Conservation (phyloP, 2,797 vertebrate genomes). For the Fringilla coelebs region DNA sequence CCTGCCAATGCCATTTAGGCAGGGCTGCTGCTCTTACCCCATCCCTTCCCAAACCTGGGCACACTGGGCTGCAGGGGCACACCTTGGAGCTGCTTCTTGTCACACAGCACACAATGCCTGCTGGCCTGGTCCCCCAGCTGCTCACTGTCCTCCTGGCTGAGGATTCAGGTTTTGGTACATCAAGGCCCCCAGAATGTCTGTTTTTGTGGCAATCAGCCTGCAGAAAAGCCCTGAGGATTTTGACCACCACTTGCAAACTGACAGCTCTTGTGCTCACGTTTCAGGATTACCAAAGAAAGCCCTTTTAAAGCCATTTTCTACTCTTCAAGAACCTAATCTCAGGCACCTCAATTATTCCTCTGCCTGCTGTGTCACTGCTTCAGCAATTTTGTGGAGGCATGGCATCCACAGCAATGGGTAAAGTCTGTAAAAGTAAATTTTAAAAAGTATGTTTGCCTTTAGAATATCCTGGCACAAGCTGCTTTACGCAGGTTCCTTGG, state of each 20-base stretch:
- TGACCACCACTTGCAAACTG: neutral
- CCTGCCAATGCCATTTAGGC: fast-evolving
- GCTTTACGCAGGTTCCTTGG: neutral
- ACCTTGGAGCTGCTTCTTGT: neutral
- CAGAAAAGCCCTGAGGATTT: neutral
- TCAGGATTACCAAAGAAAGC: neutral
- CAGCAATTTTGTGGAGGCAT: neutral
- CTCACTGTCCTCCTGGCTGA: neutral
- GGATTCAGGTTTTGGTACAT: neutral
- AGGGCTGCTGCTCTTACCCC: neutral
- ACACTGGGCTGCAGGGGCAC: neutral
- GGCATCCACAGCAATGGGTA: neutral
- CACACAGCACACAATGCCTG: fast-evolving
- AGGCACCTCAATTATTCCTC: neutral
- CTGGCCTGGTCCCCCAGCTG: neutral
- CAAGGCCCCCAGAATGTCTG: neutral
- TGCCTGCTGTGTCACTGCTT: neutral
- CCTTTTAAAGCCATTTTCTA: neutral
- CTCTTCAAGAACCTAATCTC: neutral
- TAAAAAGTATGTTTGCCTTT: neutral
- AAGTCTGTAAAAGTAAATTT: neutral
- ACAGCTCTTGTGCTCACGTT: neutral
- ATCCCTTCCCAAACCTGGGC: fast-evolving
- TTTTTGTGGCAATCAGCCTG: neutral
- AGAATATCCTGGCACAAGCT: neutral